Evolutionary conservation across 2,113 vertebrate genomes (phyloP).

Genomic region (Petaurus breviceps): DNA sequence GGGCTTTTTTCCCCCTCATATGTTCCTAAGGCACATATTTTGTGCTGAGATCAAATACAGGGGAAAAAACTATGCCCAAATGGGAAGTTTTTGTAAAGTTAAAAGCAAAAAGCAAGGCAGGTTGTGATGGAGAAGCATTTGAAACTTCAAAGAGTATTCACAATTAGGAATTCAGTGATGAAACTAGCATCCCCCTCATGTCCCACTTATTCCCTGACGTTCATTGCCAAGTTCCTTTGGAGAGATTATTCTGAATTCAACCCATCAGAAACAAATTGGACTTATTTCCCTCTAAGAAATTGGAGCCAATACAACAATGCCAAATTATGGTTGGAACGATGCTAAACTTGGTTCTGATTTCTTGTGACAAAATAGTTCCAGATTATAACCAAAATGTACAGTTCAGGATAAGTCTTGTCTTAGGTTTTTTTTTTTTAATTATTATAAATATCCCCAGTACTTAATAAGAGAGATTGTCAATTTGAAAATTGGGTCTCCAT

Average conservation of each 20-base stretch:
- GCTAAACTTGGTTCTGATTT: slow-evolving; percentile 74
- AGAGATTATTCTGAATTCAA: slow-evolving; percentile 62
- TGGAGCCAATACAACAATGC: slow-evolving; percentile 74
- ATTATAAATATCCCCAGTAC: slow-evolving; percentile 46
- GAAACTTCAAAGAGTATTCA: background rate
- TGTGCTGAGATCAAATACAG: slow-evolving; percentile 51
- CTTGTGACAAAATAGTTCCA: slow-evolving; percentile 76
- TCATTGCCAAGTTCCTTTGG: slow-evolving; percentile 57
- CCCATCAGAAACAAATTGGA: slow-evolving; percentile 70
- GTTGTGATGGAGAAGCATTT: slow-evolving; percentile 7
- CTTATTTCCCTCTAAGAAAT: slow-evolving; percentile 70
- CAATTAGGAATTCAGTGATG: slow-evolving; percentile 14
- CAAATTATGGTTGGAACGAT: slow-evolving; percentile 73
- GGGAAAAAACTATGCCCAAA: background rate
- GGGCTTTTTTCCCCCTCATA: background rate
- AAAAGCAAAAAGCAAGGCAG: slow-evolving; percentile 23
- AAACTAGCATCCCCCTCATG: background rate
- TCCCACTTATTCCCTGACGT: background rate
- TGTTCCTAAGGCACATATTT: slow-evolving; percentile 33
- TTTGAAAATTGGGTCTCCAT: background rate
- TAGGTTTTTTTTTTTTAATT: slow-evolving; percentile 66
- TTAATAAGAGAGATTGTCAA: slow-evolving; percentile 39
- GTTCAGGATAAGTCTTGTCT: slow-evolving; percentile 58
- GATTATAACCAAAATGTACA: slow-evolving; percentile 62
- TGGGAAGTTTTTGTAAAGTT: slow-evolving; percentile 33